These are phyloP conservation scores for Menidia beryllina DNA, from an alignment of 2,113 vertebrate genomes.

Conservation along the genomic window DNA sequence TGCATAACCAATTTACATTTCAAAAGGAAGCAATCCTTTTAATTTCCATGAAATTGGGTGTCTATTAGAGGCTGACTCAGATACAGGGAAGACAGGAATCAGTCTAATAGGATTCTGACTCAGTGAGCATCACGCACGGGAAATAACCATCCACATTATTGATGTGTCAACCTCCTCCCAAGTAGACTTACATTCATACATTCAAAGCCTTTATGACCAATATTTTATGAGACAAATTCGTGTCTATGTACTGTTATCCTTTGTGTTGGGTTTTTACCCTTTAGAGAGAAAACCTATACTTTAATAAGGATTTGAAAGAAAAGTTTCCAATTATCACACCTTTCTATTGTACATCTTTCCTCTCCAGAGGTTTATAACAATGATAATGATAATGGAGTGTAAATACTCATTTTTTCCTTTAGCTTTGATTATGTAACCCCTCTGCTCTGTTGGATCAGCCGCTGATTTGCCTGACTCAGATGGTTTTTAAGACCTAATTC, in stretches of 20 bases:
- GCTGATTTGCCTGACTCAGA: conserved; percentile 38
- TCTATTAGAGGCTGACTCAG: conserved; percentile 62
- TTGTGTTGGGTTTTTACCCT: not conserved
- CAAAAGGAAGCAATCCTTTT: conserved; percentile 73
- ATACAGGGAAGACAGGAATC: conserved; percentile 47
- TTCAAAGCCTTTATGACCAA: conserved; percentile 9
- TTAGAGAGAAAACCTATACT: conserved; percentile 11
- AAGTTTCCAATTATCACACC: conserved; percentile 15
- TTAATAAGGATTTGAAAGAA: conserved; percentile 21
- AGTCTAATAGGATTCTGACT: conserved; percentile 45
- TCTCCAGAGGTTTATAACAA: conserved; percentile 14
- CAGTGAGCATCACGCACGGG: conserved; percentile 42
- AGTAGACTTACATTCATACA: conserved; percentile 20
- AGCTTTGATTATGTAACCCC: conserved; percentile 46
- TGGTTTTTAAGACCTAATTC: conserved; percentile 55
- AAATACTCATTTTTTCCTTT: conserved; percentile 22
- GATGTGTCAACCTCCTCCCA: conserved; percentile 16
- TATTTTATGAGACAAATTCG: conserved; percentile 16
- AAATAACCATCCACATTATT: conserved; percentile 50
- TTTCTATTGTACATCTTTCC: conserved; percentile 15
- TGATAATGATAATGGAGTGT: conserved; percentile 26
- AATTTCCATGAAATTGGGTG: conserved; percentile 78
- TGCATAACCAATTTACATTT: conserved; percentile 76
- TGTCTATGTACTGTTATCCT: conserved; percentile 25
- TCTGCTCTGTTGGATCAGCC: conserved; percentile 39